phyloP scores from a whole-genome alignment of 2,113 vertebrate genomes.

The Esox niger region DNA sequence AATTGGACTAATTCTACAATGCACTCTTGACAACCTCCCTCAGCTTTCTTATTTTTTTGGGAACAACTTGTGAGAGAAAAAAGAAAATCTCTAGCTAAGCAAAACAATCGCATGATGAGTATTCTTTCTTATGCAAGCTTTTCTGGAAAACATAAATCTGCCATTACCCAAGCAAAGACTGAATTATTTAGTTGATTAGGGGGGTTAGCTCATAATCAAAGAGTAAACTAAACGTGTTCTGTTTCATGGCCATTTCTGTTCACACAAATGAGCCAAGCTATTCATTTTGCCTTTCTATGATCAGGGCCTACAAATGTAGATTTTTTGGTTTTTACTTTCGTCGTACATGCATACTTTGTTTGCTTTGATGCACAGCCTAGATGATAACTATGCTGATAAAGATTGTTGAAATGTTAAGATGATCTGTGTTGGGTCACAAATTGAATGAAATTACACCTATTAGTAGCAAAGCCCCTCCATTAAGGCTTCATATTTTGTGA shows the following conservation, averaged over 20 bases:
- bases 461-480: conserved; percentile 7
- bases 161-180: conserved; percentile 35
- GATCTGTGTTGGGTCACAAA: conserved; percentile 23
- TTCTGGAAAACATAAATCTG: conserved; percentile 11
- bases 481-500: background rate
- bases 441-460: conserved; percentile 28
- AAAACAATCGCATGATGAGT: conserved; percentile 15
- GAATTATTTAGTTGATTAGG: conserved; percentile 54
- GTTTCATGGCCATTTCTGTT: conserved; percentile 1
- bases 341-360: conserved; percentile 43
- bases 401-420: conserved; percentile 18
- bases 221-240: conserved; percentile 18
- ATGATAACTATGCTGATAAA: conserved; percentile 1
- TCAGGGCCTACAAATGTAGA: conserved; percentile 36
- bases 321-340: conserved; percentile 44
- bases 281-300: conserved; percentile 29
- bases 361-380: conserved; percentile 44
- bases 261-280: conserved; percentile 15
- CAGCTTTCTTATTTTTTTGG: conserved; percentile 7
- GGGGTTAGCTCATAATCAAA: conserved; percentile 51
- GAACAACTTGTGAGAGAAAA: too few species aligned
- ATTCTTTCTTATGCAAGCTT: conserved; percentile 23
- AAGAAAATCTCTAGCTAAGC: conserved; percentile 5
- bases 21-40: conserved; percentile 21
- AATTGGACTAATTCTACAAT: conserved; percentile 22